phyloP scores from a whole-genome alignment of 35 echinoderm and acorn worm species.

The Patiria miniata region DNA sequence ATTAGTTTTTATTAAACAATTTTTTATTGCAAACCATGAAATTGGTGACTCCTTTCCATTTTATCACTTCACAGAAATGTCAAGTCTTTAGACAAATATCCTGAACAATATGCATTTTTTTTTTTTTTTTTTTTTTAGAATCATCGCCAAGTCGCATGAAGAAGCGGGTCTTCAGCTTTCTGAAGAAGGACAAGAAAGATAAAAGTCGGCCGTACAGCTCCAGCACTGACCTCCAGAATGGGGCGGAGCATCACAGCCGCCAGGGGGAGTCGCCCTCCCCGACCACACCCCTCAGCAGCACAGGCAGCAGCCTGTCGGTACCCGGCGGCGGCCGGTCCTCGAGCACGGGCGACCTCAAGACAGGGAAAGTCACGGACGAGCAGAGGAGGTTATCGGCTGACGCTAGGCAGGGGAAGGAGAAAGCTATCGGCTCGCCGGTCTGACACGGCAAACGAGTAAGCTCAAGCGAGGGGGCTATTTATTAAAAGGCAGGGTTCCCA shows the following conservation, averaged over 20 bases:
- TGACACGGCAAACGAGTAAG: background rate
- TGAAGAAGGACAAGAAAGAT: conserved; percentile 45
- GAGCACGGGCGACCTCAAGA: conserved; percentile 34
- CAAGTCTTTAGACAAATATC: too few species aligned
- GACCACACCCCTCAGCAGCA: background rate
- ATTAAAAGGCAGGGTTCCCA: too few species aligned
- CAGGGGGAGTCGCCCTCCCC: conserved; percentile 17
- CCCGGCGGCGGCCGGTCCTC: conserved; percentile 34
- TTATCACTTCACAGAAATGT: too few species aligned
- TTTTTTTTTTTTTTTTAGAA: conserved; percentile 7
- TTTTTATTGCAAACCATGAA: too few species aligned
- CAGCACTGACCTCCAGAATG: conserved; percentile 29
- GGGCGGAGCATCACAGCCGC: background rate
- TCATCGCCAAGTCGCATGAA: conserved; percentile 64
- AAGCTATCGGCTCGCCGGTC: background rate
- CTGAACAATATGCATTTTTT: too few species aligned
- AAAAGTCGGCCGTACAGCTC: conserved; percentile 40
- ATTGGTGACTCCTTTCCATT: too few species aligned
- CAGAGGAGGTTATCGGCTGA: conserved; percentile 12
- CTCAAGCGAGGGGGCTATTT: too few species aligned
- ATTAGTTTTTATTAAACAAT: too few species aligned
- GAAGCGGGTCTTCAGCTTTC: conserved; percentile 56
- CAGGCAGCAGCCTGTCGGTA: conserved; percentile 12
- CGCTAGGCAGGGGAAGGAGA: background rate
- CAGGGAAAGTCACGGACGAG: background rate